Percentiles rank a stretch among this genome's conserved stretches.
These are phyloP conservation scores for Karalla daura DNA, from an alignment of 2,797 vertebrate species.

Conservation along the genomic window DNA sequence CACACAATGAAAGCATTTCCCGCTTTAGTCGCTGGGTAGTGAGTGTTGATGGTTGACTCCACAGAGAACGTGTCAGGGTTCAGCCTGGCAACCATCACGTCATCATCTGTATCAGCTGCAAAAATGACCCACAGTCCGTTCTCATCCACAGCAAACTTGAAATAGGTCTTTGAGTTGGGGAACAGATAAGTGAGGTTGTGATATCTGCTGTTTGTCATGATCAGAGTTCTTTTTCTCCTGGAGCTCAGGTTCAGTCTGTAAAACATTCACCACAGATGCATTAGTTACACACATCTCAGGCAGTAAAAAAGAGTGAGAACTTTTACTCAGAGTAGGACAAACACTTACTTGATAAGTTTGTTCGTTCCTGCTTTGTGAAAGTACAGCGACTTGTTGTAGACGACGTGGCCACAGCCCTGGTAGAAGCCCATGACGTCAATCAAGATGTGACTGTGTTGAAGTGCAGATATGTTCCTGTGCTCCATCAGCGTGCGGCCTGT, in stretches of 20 bases:
- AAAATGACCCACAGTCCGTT: conserved; percentile 92
- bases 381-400: conserved; percentile 87
- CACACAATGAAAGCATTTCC: conserved; percentile 90
- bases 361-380: conserved; percentile 89
- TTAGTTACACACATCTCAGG: not conserved
- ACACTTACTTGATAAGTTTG: conserved; percentile 87
- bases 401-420: conserved; percentile 89
- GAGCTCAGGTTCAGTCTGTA: conserved; percentile 85
- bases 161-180: conserved; percentile 93
- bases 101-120: conserved; percentile 81
- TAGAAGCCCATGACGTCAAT: conserved; percentile 82
- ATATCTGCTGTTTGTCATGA: conserved; percentile 84
- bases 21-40: conserved; percentile 89
- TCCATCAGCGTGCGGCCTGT: conserved; percentile 86
- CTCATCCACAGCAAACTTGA: conserved; percentile 91
- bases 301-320: too few relatives aligned
- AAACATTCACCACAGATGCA: conserved; percentile 8
- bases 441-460: conserved; percentile 72
- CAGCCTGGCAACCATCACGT: conserved; percentile 85
- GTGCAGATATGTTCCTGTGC: conserved; percentile 78
- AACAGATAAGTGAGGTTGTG: conserved; percentile 89
- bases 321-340: too few relatives aligned
- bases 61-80: conserved; percentile 83
- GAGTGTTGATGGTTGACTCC: conserved; percentile 83
- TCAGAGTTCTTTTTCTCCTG: conserved; percentile 65